Evolutionary conservation across 1,140 invertebrate species (phyloP).

Genomic region (Procambarus virginalis): DNA sequence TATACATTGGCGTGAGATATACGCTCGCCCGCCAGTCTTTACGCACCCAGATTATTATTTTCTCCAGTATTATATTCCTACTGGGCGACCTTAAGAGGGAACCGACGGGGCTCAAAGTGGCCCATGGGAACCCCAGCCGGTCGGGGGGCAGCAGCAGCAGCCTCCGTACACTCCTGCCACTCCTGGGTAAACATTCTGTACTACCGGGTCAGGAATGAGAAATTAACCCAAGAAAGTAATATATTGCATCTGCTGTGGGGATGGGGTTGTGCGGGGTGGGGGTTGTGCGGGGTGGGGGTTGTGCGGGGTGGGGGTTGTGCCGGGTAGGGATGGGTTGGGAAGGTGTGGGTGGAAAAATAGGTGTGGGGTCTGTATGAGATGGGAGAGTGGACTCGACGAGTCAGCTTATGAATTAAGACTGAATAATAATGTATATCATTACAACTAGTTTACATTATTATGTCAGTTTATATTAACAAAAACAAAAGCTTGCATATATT

Average conservation of each 20-base stretch:
- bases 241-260: neutral
- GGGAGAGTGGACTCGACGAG: neutral
- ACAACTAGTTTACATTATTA: too few species aligned
- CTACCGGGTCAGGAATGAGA: neutral
- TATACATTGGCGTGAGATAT: constrained; percentile 20
- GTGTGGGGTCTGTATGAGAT: neutral
- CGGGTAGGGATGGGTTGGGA: neutral
- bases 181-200: neutral
- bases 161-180: neutral
- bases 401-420: too few species aligned
- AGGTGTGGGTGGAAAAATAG: neutral
- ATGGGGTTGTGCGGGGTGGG: neutral
- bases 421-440: too few species aligned
- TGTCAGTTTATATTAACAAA: too few species aligned
- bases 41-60: constrained; percentile 32
- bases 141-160: too few species aligned
- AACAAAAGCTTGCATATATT: too few species aligned
- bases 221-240: neutral
- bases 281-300: too few species aligned
- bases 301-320: neutral
- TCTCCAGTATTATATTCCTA: constrained; percentile 40
- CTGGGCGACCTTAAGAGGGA: neutral
- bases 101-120: too few species aligned
- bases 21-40: constrained; percentile 3
- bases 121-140: too few species aligned